A percentile compares a stretch with the other conserved stretches of the same genome.
Conservation (phyloP, 2,888 invertebrate genomes). For the Torymus texanus region DNA sequence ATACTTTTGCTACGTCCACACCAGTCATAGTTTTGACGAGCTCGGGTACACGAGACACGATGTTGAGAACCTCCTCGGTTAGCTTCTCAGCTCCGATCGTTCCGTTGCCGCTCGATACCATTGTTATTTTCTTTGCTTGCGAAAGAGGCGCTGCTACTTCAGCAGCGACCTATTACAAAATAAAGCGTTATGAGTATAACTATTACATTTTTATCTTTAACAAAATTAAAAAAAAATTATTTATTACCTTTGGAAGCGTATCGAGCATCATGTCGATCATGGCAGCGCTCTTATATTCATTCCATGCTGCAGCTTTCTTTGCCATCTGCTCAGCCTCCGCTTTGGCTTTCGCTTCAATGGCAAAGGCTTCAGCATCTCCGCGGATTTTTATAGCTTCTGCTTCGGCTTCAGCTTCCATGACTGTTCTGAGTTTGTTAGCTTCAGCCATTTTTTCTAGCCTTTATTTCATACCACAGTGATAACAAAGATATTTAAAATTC, state of each 20-base stretch:
- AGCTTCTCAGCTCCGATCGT: slow-evolving; percentile 96
- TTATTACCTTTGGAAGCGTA: slow-evolving; percentile 90
- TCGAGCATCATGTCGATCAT: slow-evolving; percentile 98
- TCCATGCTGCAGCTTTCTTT: slow-evolving; percentile 97
- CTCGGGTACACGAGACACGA: slow-evolving; percentile 93
- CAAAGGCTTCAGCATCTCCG: slow-evolving; percentile 93
- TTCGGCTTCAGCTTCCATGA: slow-evolving; percentile 97
- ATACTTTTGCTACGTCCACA: slow-evolving; percentile 92
- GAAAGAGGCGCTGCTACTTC: slow-evolving; percentile 97
- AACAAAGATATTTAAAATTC: slow-evolving; percentile 8
- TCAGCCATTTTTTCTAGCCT: slow-evolving; percentile 95
- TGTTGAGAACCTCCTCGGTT: slow-evolving; percentile 94
- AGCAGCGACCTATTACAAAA: slow-evolving; percentile 86
- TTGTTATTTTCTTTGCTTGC: slow-evolving; percentile 95
- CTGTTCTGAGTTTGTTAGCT: slow-evolving; percentile 89
- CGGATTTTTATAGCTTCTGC: slow-evolving; percentile 91
- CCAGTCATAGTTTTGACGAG: slow-evolving; percentile 95
- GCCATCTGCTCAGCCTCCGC: slow-evolving; percentile 98
- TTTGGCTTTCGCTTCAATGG: slow-evolving; percentile 94
- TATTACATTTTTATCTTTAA: not conserved
- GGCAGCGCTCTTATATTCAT: slow-evolving; percentile 95
- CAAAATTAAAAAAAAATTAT: not conserved
- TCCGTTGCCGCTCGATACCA: slow-evolving; percentile 94
- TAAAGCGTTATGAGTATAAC: slow-evolving; percentile 8
- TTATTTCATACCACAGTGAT: no score